Evolutionary conservation across 2,797 vertebrate genomes (phyloP).

Genomic region (Spondyliosoma cantharus): DNA sequence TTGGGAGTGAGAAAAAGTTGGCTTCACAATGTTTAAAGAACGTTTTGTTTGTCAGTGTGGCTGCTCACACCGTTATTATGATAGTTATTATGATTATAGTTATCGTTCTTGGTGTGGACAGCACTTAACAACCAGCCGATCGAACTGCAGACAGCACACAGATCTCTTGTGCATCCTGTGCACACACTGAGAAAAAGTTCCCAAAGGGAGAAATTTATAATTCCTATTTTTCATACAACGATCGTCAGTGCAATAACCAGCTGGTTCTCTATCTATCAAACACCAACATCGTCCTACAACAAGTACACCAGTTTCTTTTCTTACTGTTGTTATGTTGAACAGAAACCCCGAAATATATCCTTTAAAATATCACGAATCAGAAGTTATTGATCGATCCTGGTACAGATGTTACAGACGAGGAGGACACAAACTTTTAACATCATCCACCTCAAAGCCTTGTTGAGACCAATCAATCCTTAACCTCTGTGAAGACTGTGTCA

Average conservation of each 20-base stretch:
- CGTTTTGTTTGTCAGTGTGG: no score
- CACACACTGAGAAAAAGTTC: background rate
- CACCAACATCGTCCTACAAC: background rate
- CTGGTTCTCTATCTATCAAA: background rate
- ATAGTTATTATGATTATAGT: no score
- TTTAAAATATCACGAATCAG: background rate
- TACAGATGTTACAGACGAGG: constrained; percentile 2
- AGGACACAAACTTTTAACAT: constrained; percentile 18
- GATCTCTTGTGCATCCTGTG: background rate
- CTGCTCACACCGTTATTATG: no score
- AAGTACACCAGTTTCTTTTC: background rate
- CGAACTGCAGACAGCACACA: background rate
- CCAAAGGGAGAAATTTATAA: background rate
- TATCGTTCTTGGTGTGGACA: no score
- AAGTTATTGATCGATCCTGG: constrained; percentile 24
- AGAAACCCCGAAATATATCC: no score
- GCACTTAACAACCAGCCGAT: background rate
- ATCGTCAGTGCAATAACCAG: background rate
- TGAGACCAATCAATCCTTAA: constrained; percentile 57
- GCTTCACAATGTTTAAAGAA: no score
- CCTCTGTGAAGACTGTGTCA: constrained; percentile 45
- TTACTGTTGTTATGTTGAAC: background rate
- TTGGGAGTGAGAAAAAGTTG: no score
- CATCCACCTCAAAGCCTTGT: constrained; percentile 35
- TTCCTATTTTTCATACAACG: no score